Base-by-base conservation (phyloP, 2,888 invertebrate species). In the Mongoloraphidia duomilia region DNA sequence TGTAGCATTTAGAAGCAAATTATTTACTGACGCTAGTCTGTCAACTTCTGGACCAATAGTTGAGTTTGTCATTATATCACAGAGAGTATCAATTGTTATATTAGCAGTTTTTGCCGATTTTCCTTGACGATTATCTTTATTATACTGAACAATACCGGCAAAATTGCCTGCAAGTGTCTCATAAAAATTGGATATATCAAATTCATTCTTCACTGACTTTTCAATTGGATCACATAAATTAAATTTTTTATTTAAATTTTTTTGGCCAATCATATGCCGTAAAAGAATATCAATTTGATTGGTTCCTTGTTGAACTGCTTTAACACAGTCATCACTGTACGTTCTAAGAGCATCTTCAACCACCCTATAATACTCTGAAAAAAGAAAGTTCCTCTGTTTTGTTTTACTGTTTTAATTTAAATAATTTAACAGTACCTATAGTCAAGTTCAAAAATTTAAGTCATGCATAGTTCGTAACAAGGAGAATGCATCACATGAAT, bases 141-240 rank as follows among this genome's bases (percentile, higher is more conserved):
- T 94, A 65, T 95, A 95, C 61, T 96, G 95, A 0, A 95, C 94
- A 39, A 94, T 76, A 39, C 82, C 90, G 46, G 91, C 93, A 66
- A 95, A 89, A 66, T 88, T 85, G 41, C 82, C 79, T 1, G 92
- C 86, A 40, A 95, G 66, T n/a, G 76, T 77, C 62, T 82, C 83
- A 63, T 81, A 91, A 49, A 96, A 79, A 62, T 83, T 92, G 1
- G 83, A 74, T 11, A 91, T 74, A 60, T 91, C 88, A 39, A 78
- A 68, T 3, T 54, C 54, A 53, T 76, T 75, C 0, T 71, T 64
- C n/a, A 77, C 68, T 0, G 79, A 77, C 8, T 74, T 67, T 55
- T 80, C 74, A 45, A 91, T 73, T 0, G 82, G 79, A 59, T 82
- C 77, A 59, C 92, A 92, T 4, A 90, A 74, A 59, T 84, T 79